Evolutionary conservation across 2,888 invertebrate genomes (phyloP), one percentile per base, ranked within the genome.

Genomic region (Alloplasta piceator): DNA sequence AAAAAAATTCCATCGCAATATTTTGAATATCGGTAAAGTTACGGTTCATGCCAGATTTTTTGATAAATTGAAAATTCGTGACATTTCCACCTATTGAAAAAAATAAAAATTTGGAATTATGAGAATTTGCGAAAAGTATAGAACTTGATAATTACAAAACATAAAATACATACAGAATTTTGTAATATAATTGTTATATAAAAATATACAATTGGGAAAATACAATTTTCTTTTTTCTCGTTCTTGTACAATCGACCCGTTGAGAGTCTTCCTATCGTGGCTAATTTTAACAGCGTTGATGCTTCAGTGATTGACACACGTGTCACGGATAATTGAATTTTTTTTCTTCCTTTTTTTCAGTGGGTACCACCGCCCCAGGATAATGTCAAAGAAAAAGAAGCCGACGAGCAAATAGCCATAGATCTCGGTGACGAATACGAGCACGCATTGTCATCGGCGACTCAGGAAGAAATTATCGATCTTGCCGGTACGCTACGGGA

Each of bases 401-500:
- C 95, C 26, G 98, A 98, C 55, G 98, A 98, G 93, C 97, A 98
- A 93, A 98, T 98, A 90, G 95, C 97, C 76, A 96, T 98, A 90
- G 98, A 98, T 93, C 94, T 98, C 92, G 98, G 98, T 82, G 98
- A 98, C 90, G 98, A 98, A 92, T 98, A 98, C 91, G 98, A 98
- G 91, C 95, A 95, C 89, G 98, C 98, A n/a, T 94, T 99, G 83
- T 95, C 94, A 50, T 94, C 94, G 89, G 98, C 98, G 70, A 95
- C 97, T 86, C 98, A 98, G 93, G 98, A 98, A 92, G 98, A 99
- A 94, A 97, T 99, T 90, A 99, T 99, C 90, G 99, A 99, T 93
- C 95, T 99, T 92, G 99, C 99, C 89, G 96, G 96, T 96, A 92
- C 91, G 91, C 26, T 26, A 26, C 26, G 3, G 26, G 26, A 26